Conservation (phyloP, 2,113 vertebrate genomes). For the Peromyscus californicus region DNA sequence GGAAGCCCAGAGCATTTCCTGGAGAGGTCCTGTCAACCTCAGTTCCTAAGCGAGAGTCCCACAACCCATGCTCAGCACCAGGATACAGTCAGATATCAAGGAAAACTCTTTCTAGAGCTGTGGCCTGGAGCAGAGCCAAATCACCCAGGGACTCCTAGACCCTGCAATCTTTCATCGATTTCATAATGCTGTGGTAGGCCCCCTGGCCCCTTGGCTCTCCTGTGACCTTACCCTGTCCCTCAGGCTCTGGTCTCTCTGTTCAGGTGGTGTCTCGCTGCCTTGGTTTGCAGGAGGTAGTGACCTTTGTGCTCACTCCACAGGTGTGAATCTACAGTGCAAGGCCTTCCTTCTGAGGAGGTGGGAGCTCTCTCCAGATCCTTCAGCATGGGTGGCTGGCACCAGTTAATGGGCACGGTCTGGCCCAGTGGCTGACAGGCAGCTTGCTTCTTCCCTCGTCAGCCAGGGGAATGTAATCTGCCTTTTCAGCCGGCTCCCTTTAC, state of each 20-base stretch:
- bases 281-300: neutral
- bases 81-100: neutral
- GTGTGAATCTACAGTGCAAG: neutral
- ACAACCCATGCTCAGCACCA: neutral
- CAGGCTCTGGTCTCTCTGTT: neutral
- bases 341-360: neutral
- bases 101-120: neutral
- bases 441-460: neutral
- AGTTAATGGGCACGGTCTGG: neutral
- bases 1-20: neutral
- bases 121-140: neutral
- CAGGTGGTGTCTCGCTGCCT: neutral
- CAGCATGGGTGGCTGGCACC: neutral
- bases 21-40: neutral
- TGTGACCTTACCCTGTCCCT: neutral
- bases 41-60: conserved; percentile 23
- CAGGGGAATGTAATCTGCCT: neutral
- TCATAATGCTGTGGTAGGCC: neutral
- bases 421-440: neutral
- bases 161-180: neutral
- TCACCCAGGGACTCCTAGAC: rapidly evolving
- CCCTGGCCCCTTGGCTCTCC: neutral
- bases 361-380: neutral
- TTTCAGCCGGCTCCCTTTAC: conserved; percentile 60
- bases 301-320: neutral